Evolutionary conservation across 2,888 invertebrate genomes (phyloP).

Genomic region (Drosophila kanekoi): DNA sequence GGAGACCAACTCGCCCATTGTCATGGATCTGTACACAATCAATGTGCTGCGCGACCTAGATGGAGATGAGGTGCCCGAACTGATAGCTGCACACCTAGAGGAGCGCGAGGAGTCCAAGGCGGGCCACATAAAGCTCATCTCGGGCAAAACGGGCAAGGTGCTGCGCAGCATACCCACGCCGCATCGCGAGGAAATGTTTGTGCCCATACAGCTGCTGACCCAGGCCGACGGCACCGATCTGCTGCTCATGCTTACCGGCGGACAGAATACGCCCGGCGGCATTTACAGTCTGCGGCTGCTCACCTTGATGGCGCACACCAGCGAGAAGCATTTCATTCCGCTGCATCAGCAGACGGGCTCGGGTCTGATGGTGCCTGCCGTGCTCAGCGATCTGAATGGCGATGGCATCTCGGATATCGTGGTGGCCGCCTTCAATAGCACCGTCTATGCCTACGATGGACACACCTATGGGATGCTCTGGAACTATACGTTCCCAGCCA

Average conservation of each 20-base stretch:
- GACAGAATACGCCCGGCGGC: slow-evolving; percentile 90
- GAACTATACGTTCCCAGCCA: slow-evolving; percentile 88
- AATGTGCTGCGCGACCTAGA: slow-evolving; percentile 90
- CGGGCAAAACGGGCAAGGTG: slow-evolving; percentile 89
- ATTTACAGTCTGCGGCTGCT: slow-evolving; percentile 88
- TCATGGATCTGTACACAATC: slow-evolving; percentile 89
- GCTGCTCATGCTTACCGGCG: slow-evolving; percentile 90
- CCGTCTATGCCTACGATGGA: slow-evolving; percentile 90
- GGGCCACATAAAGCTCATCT: slow-evolving; percentile 89
- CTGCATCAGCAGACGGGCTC: slow-evolving; percentile 88
- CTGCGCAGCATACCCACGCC: slow-evolving; percentile 88
- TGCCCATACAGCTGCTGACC: slow-evolving; percentile 89
- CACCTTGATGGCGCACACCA: slow-evolving; percentile 86
- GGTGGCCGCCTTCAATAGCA: slow-evolving; percentile 90
- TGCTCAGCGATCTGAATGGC: slow-evolving; percentile 90
- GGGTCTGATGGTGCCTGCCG: slow-evolving; percentile 89
- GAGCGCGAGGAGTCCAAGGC: slow-evolving; percentile 86
- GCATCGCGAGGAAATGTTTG: slow-evolving; percentile 89
- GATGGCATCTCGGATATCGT: slow-evolving; percentile 91
- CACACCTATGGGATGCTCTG: slow-evolving; percentile 89
- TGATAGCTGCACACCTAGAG: slow-evolving; percentile 89
- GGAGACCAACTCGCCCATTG: slow-evolving; percentile 85
- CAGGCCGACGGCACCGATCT: slow-evolving; percentile 88
- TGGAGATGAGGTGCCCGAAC: slow-evolving; percentile 89
- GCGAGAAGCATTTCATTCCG: slow-evolving; percentile 86